These are phyloP conservation scores for Bombus vancouverensis DNA, from an alignment of 1,140 invertebrate species.

Conservation along the genomic window DNA sequence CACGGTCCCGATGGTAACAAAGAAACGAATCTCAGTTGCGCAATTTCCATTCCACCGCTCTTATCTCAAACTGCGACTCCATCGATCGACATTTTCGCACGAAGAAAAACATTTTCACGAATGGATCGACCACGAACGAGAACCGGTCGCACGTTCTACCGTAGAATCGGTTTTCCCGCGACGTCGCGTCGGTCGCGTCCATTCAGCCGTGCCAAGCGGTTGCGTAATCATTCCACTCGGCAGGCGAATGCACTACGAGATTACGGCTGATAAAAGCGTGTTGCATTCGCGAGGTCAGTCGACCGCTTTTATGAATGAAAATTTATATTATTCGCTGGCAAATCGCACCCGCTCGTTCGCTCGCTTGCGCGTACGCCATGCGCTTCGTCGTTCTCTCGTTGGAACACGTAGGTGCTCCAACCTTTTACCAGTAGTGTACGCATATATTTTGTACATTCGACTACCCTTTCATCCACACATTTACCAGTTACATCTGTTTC, in stretches of 20 bases:
- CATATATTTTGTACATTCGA: no score
- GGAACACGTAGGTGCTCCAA: neutral
- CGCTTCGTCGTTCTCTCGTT: neutral
- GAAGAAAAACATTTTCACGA: neutral
- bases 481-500: no score
- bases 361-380: neutral
- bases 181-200: conserved; percentile 31
- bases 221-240: conserved; percentile 57
- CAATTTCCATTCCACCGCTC: no score
- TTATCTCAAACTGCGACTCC: neutral
- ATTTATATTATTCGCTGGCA: conserved; percentile 57
- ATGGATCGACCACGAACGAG: neutral
- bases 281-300: conserved; percentile 65
- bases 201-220: conserved; percentile 56
- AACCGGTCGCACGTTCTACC: conserved; percentile 21
- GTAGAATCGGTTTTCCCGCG: conserved; percentile 55
- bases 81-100: neutral
- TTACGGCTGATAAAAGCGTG: conserved; percentile 65
- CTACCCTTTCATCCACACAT: no score
- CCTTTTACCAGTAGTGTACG: no score
- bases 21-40: no score
- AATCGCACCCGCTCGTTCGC: conserved; percentile 18
- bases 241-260: conserved; percentile 63
- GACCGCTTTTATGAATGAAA: conserved; percentile 68
- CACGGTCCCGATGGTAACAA: no score